Evolutionary conservation across 2,113 vertebrate species (phyloP), one percentile per base, ranked within the genome.

Genomic region (Proteles cristata): DNA sequence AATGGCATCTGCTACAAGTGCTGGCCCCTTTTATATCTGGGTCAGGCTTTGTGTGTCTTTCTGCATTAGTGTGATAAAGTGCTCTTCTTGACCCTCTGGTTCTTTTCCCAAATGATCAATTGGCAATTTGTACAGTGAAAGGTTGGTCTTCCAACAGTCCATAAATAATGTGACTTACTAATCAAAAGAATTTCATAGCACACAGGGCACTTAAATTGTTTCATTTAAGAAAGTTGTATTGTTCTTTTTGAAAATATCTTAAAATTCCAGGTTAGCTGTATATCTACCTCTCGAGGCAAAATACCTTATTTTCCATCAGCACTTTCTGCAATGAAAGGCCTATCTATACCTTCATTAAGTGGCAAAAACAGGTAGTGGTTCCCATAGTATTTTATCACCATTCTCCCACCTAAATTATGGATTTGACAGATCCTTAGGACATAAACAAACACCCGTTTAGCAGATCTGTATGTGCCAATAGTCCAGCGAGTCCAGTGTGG

Each of bases 41-140:
- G 63, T 86, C 90, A 83, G 50, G 65, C n/a, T 96, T 80, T 96
- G 81, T 94, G 33, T 94, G 85, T 97, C 94, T 96, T 87, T 90
- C 77, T 43, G 53, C 88, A 88, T 71, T 77, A 87, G 69, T 28
- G 45, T 88, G 69, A 85, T 77, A n/a, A 76, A 86, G 26, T 80
- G 33, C 33, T 81, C 91, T 90, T 93, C 43, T 55, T 76, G 48
- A 80, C 65, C 66, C 33, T 61, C 76, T 55, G n/a, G 35, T 61
- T 93, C 74, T 88, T 86, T 88, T 94, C 94, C 77, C 77, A 93
- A 55, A 69, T 69, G 65, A 82, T 68, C 65, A 65, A 0, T 76
- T 81, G 31, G 68, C 77, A 91, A 23, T 88, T 90, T 94, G 61
- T 93, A 74, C 61, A 87, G 58, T 76, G 77, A 94, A 93, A 94